Evolutionary conservation across 2,113 vertebrate genomes (phyloP), one percentile per base, ranked within the genome.

Genomic region (Orycteropus afer): DNA sequence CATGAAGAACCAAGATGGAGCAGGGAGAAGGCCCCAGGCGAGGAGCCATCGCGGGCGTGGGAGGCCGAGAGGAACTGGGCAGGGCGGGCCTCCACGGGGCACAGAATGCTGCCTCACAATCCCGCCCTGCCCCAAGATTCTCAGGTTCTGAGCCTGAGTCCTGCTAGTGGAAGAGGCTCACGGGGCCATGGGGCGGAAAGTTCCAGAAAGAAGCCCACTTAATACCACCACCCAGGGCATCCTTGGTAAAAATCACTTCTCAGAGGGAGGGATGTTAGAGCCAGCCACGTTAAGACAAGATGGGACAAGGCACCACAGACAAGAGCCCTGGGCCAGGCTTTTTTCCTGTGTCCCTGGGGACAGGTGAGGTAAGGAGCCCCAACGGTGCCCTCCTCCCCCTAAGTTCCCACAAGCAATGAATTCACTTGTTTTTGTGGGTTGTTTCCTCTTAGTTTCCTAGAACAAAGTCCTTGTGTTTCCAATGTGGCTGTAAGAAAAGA

Each of bases 61-160:
- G 45, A 40, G 77, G 69, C 13, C 0, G 6, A 65, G 74, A 93
- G 78, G 73, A 47, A 65, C 45, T 18, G 45, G 32, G 74, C 79
- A 55, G 95, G 53, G 57, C 0, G 0, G 55, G 86, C 73, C 90
- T 29, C 45, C 0, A 3, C 3, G 0, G 69, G 83, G 51, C 23
- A 93, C 91, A 96, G 97, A 97, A 97, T 84, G 77, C 55, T 63
- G 86, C 93, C 96, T 97, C 97, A 97, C 84, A 97, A 97, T 97
- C 91, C 89, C 1, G 2, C n/a, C 82, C 45, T 10, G 23, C 22
- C 6, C 42, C 42, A 95, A 84, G 80, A 27, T 97, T 97, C 97
- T 97, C 84, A 78, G 94, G 96, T 97, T 97, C 96, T 91, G 51
- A 96, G 83, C 87, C 40, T 37, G 63, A 74, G 69, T 63, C 74